Evolutionary conservation across 2,113 vertebrate species (phyloP).

Genomic region (Salvator merianae): DNA sequence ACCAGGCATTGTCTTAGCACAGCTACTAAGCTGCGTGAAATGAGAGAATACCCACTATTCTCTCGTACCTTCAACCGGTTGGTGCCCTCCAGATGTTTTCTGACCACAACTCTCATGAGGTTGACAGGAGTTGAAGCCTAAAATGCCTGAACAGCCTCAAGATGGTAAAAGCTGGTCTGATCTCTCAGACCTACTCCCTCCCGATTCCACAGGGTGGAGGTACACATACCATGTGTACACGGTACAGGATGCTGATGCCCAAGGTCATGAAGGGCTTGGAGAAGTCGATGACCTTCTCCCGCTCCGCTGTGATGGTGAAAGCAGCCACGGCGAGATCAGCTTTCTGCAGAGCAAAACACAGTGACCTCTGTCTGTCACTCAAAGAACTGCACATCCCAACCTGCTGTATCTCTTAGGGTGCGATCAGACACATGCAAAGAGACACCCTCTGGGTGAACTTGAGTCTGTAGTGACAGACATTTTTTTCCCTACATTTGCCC

Average conservation of each 20-base stretch:
- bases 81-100: too few species aligned
- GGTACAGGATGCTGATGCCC: constrained; percentile 91
- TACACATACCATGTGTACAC: constrained; percentile 83
- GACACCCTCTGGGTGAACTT: too few species aligned
- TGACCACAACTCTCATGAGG: too few species aligned
- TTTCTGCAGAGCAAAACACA: constrained; percentile 76
- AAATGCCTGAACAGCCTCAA: too few species aligned
- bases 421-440: too few species aligned
- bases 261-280: constrained; percentile 93
- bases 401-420: not conserved
- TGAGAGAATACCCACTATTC: not conserved
- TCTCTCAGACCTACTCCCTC: not conserved
- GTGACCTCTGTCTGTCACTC: not conserved
- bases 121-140: too few species aligned
- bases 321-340: constrained; percentile 90
- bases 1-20: not conserved
- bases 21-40: too few species aligned
- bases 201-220: too few species aligned
- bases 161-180: too few species aligned
- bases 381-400: not conserved
- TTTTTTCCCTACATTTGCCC: too few species aligned
- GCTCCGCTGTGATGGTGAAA: constrained; percentile 91
- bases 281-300: constrained; percentile 94
- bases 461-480: too few species aligned
- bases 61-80: not conserved